A percentile compares a stretch with the other conserved stretches of the same genome.
Conservation (phyloP, 2,888 invertebrate genomes). For the Sphecodes monilicornis region DNA sequence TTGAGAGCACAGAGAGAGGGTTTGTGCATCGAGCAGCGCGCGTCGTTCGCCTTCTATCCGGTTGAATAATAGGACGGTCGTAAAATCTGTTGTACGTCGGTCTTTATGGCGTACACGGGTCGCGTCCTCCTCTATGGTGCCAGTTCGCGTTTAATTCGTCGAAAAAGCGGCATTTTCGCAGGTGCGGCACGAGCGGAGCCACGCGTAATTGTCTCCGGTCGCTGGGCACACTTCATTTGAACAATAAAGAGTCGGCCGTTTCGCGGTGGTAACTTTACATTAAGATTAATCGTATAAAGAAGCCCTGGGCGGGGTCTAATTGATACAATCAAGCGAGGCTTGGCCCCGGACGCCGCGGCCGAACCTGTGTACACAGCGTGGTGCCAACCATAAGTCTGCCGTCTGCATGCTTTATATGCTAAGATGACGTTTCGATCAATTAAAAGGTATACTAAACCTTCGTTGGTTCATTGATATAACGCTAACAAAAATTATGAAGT, state of each 20-base stretch:
- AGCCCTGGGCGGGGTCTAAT: conserved; percentile 55
- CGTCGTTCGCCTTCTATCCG: conserved; percentile 50
- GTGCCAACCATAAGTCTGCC: not conserved
- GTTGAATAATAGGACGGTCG: conserved; percentile 49
- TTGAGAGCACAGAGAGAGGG: conserved; percentile 34
- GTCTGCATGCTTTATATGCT: not conserved
- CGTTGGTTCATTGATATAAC: too few relatives aligned
- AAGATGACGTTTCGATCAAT: not conserved
- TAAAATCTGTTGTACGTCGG: conserved; percentile 55
- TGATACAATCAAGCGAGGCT: conserved; percentile 61
- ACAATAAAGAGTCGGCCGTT: conserved; percentile 56
- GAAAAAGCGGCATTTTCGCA: conserved; percentile 49
- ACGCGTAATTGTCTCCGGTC: conserved; percentile 36
- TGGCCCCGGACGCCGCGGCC: not conserved
- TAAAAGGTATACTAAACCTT: not conserved
- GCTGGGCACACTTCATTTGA: conserved; percentile 52
- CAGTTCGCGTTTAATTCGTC: conserved; percentile 49
- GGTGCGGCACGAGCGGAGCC: conserved; percentile 17
- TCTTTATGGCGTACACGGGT: conserved; percentile 34
- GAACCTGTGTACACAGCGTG: not conserved
- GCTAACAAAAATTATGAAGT: too few relatives aligned
- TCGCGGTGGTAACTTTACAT: conserved; percentile 52
- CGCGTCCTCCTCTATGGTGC: conserved; percentile 29
- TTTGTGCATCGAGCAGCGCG: conserved; percentile 11
- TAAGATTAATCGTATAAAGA: conserved; percentile 64